A percentile compares a stretch with the other conserved stretches of the same genome.
These are phyloP conservation scores for Clarias batrachus DNA, from an alignment of 2,113 vertebrate species.

Conservation along the genomic window DNA sequence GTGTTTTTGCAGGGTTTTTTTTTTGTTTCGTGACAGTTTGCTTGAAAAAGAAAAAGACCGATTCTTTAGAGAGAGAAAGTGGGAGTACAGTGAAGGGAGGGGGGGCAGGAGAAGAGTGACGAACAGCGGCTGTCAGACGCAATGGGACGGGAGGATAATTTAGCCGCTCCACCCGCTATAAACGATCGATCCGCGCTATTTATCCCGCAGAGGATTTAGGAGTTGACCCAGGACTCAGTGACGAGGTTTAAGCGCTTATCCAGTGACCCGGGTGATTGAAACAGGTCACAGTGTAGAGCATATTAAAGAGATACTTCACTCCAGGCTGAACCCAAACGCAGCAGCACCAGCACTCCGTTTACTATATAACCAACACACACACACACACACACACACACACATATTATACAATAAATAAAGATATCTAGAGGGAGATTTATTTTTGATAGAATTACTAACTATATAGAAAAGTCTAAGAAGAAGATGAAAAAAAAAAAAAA, in stretches of 20 bases:
- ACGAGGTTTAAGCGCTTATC: constrained; percentile 60
- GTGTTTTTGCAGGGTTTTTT: not conserved
- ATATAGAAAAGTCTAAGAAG: too few species aligned
- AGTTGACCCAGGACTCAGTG: constrained; percentile 54
- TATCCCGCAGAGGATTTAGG: constrained; percentile 57
- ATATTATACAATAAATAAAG: not conserved
- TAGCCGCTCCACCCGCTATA: constrained; percentile 58
- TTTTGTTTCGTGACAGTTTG: not conserved
- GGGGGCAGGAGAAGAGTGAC: constrained; percentile 47
- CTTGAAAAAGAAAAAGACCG: not conserved
- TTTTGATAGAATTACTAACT: too few species aligned
- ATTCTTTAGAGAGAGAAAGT: too few species aligned
- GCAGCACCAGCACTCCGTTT: not conserved
- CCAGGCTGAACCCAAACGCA: too few species aligned
- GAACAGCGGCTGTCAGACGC: constrained; percentile 61
- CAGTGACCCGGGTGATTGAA: not conserved
- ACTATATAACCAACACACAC: not conserved
- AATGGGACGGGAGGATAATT: constrained; percentile 71
- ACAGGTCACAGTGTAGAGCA: not conserved
- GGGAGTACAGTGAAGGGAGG: not conserved
- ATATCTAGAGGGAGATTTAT: not conserved
- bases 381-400: not conserved
- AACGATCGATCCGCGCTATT: constrained; percentile 68
- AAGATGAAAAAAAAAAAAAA: too few species aligned
- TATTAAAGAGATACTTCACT: not conserved